A percentile compares a stretch with the other conserved stretches of the same genome.
phyloP scores from a whole-genome alignment of 2,113 vertebrate species.

The Chiloscyllium plagiosum region DNA sequence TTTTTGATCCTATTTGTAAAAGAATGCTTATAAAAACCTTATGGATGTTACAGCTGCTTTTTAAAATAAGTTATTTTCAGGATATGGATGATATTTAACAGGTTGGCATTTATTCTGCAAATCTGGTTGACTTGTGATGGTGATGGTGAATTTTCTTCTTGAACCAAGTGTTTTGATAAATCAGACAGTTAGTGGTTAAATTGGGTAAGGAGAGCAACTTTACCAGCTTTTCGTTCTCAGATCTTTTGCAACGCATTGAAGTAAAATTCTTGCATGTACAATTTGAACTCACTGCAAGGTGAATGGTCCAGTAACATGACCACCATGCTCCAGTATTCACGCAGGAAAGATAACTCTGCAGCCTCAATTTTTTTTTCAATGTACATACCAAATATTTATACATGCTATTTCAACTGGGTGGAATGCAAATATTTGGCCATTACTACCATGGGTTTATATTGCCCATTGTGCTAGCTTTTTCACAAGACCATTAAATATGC shows the following conservation, averaged over 20 bases:
- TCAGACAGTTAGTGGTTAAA: background rate
- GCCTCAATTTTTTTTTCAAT: background rate
- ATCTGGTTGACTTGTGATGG: background rate
- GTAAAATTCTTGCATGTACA: background rate
- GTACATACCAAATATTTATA: background rate
- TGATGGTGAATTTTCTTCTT: background rate
- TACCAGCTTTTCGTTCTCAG: background rate
- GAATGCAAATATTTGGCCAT: background rate
- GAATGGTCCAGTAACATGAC: background rate
- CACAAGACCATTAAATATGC: background rate
- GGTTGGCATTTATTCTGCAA: background rate
- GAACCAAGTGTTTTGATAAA: background rate
- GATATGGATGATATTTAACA: background rate
- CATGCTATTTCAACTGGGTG: background rate
- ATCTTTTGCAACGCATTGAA: background rate
- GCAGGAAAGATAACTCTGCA: background rate
- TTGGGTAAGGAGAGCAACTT: background rate
- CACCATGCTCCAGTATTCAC: background rate
- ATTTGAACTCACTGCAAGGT: background rate
- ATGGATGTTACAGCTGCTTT: background rate
- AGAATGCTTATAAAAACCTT: background rate
- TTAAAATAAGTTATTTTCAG: background rate
- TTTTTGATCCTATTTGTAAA: background rate
- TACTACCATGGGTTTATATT: background rate
- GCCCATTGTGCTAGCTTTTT: background rate